phyloP scores from a whole-genome alignment of 2,888 invertebrate species.

The Plagodis dolabraria region DNA sequence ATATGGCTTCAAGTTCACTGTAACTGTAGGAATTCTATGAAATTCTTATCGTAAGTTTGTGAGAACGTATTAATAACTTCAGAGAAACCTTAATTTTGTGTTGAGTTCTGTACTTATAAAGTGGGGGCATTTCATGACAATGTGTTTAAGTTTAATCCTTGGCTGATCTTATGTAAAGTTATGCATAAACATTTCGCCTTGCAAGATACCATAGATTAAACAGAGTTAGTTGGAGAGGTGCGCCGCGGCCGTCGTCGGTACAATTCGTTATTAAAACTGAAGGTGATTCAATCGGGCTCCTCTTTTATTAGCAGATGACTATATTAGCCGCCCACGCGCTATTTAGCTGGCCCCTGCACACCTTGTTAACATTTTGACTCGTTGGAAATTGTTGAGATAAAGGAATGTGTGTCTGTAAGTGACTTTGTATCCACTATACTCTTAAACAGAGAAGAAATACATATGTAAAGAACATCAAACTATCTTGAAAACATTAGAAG shows the following conservation, averaged over 20 bases:
- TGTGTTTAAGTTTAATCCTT: slow-evolving; percentile 15
- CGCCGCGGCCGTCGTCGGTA: slow-evolving; percentile 36
- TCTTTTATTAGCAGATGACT: slow-evolving; percentile 71
- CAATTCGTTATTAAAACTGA: slow-evolving; percentile 54
- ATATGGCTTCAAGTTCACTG: no score
- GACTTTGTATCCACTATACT: not conserved
- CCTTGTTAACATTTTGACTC: slow-evolving; percentile 47
- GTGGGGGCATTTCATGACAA: no score
- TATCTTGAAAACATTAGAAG: not conserved
- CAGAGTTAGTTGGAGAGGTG: not conserved
- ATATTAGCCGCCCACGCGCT: slow-evolving; percentile 60
- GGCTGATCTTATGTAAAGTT: slow-evolving; percentile 15
- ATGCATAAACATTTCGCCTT: slow-evolving; percentile 42
- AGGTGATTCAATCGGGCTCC: slow-evolving; percentile 61
- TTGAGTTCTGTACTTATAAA: no score
- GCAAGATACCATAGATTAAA: slow-evolving; percentile 35
- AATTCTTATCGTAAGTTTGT: no score
- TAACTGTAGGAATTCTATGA: no score
- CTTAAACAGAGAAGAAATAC: not conserved
- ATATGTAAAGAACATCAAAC: not conserved
- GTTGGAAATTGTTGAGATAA: slow-evolving; percentile 21
- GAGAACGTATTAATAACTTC: no score
- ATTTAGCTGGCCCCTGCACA: slow-evolving; percentile 41
- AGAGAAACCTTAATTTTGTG: no score
- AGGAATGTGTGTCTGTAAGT: slow-evolving; percentile 6